phyloP scores from a whole-genome alignment of 2,888 invertebrate species.

The Dilophus febrilis region DNA sequence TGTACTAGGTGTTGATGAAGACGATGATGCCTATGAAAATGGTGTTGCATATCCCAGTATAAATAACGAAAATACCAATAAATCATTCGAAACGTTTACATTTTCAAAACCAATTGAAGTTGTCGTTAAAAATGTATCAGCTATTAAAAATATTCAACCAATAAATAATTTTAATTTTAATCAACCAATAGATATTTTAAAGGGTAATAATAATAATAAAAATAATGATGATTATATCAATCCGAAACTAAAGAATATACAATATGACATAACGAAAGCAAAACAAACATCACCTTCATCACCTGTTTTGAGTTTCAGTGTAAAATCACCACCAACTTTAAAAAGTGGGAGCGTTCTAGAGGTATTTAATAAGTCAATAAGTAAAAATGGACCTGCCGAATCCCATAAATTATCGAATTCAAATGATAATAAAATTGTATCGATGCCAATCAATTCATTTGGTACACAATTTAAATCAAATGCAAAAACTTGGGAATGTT shows the following conservation, averaged over 20 bases:
- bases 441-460: slow-evolving; percentile 14
- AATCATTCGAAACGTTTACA: not conserved
- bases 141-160: too few relatives aligned
- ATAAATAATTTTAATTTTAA: not conserved
- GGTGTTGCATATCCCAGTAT: too few relatives aligned
- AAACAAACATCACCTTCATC: not conserved
- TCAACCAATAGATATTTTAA: not conserved
- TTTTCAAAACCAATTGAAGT: not conserved
- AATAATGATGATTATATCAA: too few relatives aligned
- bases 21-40: too few relatives aligned
- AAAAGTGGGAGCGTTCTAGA: slow-evolving; percentile 32
- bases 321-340: slow-evolving; percentile 17
- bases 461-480: slow-evolving; percentile 35
- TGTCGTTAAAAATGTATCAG: too few relatives aligned
- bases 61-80: too few relatives aligned
- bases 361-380: slow-evolving; percentile 18
- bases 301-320: not conserved
- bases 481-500: slow-evolving; percentile 40
- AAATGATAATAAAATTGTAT: not conserved
- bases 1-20: too few relatives aligned
- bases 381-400: too few relatives aligned
- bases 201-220: too few relatives aligned
- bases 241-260: too few relatives aligned
- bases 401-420: too few relatives aligned
- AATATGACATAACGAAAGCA: too few relatives aligned